Evolutionary conservation across 2,113 vertebrate species (phyloP).

Genomic region (Damaliscus lunatus): DNA sequence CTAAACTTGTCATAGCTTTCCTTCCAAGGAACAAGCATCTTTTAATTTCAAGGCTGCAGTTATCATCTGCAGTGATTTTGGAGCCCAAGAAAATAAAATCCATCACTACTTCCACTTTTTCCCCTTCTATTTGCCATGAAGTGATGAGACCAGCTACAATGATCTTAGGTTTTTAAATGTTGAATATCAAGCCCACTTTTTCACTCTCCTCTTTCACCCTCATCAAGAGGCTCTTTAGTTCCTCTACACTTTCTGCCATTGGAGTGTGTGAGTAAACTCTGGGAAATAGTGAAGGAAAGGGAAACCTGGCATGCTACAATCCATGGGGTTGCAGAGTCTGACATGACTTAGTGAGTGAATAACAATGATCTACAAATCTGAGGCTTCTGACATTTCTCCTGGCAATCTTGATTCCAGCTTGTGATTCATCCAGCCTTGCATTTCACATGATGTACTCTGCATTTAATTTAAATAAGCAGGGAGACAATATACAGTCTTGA

Average conservation of each 20-base stretch:
- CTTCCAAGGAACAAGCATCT: background rate
- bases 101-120: background rate
- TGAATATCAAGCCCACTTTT: background rate
- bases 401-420: background rate
- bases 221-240: background rate
- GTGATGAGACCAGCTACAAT: background rate
- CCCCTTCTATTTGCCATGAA: background rate
- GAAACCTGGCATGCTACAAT: background rate
- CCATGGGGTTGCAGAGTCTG: background rate
- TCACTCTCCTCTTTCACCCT: background rate
- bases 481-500: background rate
- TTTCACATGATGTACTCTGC: background rate
- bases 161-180: background rate
- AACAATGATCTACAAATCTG: background rate
- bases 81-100: background rate
- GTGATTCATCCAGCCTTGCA: background rate
- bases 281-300: background rate
- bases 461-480: background rate
- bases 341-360: background rate
- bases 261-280: background rate
- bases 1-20: background rate
- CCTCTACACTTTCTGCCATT: background rate
- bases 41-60: background rate
- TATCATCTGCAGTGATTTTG: background rate
- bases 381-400: background rate